Evolutionary conservation across 1,140 invertebrate genomes (phyloP).

Genomic region (Cardiocondyla obscurior): DNA sequence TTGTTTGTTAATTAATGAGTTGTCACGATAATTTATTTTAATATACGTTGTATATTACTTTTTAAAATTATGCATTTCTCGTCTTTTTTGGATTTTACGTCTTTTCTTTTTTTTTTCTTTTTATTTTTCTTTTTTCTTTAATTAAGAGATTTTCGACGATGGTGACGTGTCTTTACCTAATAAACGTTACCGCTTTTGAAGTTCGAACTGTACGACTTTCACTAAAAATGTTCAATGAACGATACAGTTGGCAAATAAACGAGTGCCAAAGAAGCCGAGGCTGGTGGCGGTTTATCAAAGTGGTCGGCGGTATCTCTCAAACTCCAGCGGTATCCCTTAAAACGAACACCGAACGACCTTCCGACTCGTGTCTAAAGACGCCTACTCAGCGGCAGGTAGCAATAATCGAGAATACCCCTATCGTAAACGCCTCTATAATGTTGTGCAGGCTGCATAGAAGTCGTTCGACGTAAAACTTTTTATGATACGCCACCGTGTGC

Average conservation of each 20-base stretch:
- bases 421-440: slow-evolving; percentile 57
- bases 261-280: slow-evolving; percentile 11
- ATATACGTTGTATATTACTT: slow-evolving; percentile 29
- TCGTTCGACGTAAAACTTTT: slow-evolving; percentile 57
- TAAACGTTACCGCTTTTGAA: background rate
- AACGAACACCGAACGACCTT: slow-evolving; percentile 43
- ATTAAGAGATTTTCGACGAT: slow-evolving; percentile 2
- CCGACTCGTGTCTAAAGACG: slow-evolving; percentile 42
- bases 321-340: slow-evolving; percentile 34
- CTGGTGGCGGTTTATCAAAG: slow-evolving; percentile 52
- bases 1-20: background rate
- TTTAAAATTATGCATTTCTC: background rate
- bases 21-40: background rate
- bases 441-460: slow-evolving; percentile 10
- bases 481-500: slow-evolving; percentile 58
- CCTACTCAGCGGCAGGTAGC: slow-evolving; percentile 65
- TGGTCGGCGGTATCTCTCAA: slow-evolving; percentile 52
- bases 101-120: background rate
- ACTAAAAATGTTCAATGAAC: slow-evolving; percentile 23
- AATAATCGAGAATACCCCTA: slow-evolving; percentile 42
- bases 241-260: slow-evolving; percentile 58
- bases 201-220: slow-evolving; percentile 29
- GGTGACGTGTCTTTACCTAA: background rate
- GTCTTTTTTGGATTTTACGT: background rate
- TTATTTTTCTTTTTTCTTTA: background rate